Evolutionary conservation across 2,888 invertebrate species (phyloP).

Genomic region (Spialia ferax): DNA sequence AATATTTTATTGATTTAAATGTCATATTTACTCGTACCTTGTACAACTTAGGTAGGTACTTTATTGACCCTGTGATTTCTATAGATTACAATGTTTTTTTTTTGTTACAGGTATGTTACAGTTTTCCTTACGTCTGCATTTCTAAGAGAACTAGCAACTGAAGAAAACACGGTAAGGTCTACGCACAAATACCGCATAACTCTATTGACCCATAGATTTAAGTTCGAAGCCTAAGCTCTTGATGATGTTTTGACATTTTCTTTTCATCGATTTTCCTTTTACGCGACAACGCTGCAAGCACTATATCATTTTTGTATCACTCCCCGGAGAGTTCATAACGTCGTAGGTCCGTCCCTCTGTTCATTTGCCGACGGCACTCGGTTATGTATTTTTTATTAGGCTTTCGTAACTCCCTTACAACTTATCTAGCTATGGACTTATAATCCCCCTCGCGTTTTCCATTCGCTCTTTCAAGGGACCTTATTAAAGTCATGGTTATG

Average conservation of each 20-base stretch:
- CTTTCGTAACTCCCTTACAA: slow-evolving; percentile 61
- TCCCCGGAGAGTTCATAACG: slow-evolving; percentile 63
- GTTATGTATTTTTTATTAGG: slow-evolving; percentile 72
- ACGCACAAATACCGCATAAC: not conserved
- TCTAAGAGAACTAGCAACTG: not conserved
- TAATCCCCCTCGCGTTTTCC: slow-evolving; percentile 44
- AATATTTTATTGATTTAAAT: too few relatives aligned
- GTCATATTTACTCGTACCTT: too few relatives aligned
- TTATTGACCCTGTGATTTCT: too few relatives aligned
- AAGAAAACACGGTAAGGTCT: not conserved
- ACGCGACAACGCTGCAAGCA: slow-evolving; percentile 60
- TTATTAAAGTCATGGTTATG: slow-evolving; percentile 44
- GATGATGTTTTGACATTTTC: slow-evolving; percentile 68
- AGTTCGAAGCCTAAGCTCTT: slow-evolving; percentile 24
- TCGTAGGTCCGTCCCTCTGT: slow-evolving; percentile 63
- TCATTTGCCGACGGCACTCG: slow-evolving; percentile 60
- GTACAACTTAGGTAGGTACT: too few relatives aligned
- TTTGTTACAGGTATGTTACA: slow-evolving; percentile 46
- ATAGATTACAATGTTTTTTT: too few relatives aligned
- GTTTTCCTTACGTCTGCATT: not conserved
- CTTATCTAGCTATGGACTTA: slow-evolving; percentile 52
- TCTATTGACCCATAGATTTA: not conserved
- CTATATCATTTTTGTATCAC: slow-evolving; percentile 75
- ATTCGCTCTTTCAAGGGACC: slow-evolving; percentile 42
- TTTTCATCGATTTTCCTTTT: slow-evolving; percentile 67